Base-by-base conservation (phyloP, 2,113 vertebrate species). In the Etia nguti region DNA sequence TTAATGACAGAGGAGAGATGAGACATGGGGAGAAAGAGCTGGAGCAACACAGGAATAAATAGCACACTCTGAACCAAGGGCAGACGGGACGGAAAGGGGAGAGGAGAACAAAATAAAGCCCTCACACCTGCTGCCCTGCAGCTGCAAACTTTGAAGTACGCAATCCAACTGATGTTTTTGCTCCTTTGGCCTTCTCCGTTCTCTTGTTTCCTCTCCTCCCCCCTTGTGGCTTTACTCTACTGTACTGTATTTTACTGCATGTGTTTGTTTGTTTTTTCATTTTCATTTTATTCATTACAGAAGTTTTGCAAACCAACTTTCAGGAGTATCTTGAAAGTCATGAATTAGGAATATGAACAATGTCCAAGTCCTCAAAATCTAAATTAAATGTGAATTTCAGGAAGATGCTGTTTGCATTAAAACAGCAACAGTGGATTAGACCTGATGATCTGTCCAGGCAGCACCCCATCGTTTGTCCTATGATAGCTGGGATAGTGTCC, bases 81-180 rank as follows among this genome's bases (percentile, higher is more conserved):
- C 79, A 85, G 38, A 10, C 8, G 26, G 68, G 79, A 29, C 31
- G 52, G 59, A 80, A 29, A 56, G 38, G 54, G 55, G 24, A 75
- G 38, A 56, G 15, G 11, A 55, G 34, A 43, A 80, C n/a, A 85
- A 56, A 88, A 54, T 79, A 16, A 85, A 68, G 54, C 20, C 75
- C 4, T 29, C 70, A 83, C 89, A 91, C 84, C 88, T 84, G 80
- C 88, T 60, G 26, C 48, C 68, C 70, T 36, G 46, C 68, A 86
- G 57, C 22, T 20, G 4, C 38, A 81, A 82, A 80, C 90, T 86
- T 90, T 89, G 60, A 92, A 88, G 85, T 85, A 59, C 46, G 31
- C 22, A 38, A 84, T 73, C 54, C 56, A 83, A 81, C 87, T 70
- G 59, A 62, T 82, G 65, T 57, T 50, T 86, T 29, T 68, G 36